Conservation (phyloP, 2,113 vertebrate species). For the Nyctibius bracteatus region DNA sequence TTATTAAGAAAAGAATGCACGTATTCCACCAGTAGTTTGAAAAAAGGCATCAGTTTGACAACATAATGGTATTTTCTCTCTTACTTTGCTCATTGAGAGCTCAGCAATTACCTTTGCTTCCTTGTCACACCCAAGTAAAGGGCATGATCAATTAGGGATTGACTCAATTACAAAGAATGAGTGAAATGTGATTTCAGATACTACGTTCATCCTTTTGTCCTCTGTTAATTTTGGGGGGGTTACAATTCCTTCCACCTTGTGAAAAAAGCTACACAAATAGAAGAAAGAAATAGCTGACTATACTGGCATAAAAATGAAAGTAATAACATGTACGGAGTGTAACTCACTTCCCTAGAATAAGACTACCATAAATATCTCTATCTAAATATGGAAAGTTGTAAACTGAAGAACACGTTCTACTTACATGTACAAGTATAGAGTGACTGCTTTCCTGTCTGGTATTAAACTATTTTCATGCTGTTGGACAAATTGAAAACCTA, state of each 20-base stretch:
- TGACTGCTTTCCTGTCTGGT: background rate
- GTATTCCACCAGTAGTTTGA: background rate
- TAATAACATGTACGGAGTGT: rapidly evolving
- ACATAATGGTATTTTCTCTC: background rate
- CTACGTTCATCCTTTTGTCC: background rate
- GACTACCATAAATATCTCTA: background rate
- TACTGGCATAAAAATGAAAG: background rate
- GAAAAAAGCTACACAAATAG: background rate
- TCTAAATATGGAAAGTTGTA: background rate
- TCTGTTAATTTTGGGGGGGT: background rate
- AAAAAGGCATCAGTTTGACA: background rate
- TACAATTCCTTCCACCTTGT: background rate
- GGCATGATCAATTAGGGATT: background rate
- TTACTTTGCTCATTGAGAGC: background rate
- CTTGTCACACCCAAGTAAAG: background rate
- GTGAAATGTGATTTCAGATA: background rate
- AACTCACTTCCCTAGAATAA: background rate
- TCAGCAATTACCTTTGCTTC: background rate
- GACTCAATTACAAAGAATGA: background rate
- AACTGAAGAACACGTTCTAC: background rate
- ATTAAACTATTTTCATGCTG: background rate
- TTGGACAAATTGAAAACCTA: background rate
- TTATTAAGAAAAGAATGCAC: background rate
- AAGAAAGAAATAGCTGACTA: background rate
- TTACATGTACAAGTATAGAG: background rate